Evolutionary conservation across 1,140 invertebrate genomes (phyloP).

Genomic region (Asbolus verrucosus): DNA sequence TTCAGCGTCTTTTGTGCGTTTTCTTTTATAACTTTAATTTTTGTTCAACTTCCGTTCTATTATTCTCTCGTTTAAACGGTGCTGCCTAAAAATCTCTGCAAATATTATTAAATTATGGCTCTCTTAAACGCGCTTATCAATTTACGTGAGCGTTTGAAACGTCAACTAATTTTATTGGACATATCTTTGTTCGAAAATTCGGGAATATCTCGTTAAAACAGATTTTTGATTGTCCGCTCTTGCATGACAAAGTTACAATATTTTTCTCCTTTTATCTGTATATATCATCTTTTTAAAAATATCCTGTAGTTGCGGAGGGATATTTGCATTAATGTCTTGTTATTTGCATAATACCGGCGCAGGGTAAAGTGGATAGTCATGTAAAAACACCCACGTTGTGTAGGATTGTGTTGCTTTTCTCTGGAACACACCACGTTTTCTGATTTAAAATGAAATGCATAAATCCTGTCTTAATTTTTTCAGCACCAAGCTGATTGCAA

Average conservation of each 20-base stretch:
- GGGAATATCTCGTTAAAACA: too few relatives aligned
- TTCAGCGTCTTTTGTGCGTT: conserved; percentile 41
- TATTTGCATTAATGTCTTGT: conserved; percentile 49
- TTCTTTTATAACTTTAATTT: conserved; percentile 40
- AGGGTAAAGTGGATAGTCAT: conserved; percentile 47
- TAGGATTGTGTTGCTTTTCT: conserved; percentile 39
- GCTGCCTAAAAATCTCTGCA: conserved; percentile 37
- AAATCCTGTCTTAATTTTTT: conserved; percentile 16
- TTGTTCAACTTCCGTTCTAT: conserved; percentile 43
- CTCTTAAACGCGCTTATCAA: too few relatives aligned
- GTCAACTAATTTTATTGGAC: too few relatives aligned
- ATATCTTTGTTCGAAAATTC: too few relatives aligned
- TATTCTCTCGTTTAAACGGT: conserved; percentile 34
- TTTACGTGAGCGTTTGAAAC: too few relatives aligned
- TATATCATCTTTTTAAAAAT: conserved; percentile 47
- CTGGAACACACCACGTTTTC: conserved; percentile 19
- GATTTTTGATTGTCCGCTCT: too few relatives aligned
- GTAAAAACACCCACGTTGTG: conserved; percentile 44
- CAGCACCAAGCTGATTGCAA: too few relatives aligned
- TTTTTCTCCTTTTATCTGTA: conserved; percentile 44
- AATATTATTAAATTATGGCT: too few relatives aligned
- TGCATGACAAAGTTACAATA: too few relatives aligned
- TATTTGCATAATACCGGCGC: conserved; percentile 48
- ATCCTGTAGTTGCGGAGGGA: conserved; percentile 43
- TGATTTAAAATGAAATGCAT: conserved; percentile 27